Conservation (phyloP, 2,113 vertebrate genomes). For the Eubucco bourcierii region DNA sequence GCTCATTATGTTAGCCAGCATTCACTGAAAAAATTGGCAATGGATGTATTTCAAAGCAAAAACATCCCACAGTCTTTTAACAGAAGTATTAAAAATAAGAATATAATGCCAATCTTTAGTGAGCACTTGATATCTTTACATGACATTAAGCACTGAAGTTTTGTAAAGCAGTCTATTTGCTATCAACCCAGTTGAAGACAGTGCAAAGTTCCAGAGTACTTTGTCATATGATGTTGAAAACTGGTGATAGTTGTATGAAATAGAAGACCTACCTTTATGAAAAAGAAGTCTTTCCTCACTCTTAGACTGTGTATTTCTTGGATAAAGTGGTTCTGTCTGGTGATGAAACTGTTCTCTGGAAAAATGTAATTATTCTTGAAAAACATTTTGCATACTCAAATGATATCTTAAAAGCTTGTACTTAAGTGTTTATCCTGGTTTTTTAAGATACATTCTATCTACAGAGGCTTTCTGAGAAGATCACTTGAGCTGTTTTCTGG, state of each 20-base stretch:
- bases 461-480: conserved; percentile 62
- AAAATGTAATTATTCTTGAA: not conserved
- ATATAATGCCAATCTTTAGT: not conserved
- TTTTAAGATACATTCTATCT: conserved; percentile 57
- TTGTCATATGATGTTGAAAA: not conserved
- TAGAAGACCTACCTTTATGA: rapidly evolving
- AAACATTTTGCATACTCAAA: not conserved
- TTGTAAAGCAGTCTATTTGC: not conserved
- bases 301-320: not conserved
- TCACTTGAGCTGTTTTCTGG: conserved; percentile 40
- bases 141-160: not conserved
- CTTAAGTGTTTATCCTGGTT: conserved; percentile 67
- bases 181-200: not conserved
- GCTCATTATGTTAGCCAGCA: rapidly evolving
- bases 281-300: not conserved
- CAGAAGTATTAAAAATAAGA: not conserved
- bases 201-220: not conserved
- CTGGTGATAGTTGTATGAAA: not conserved
- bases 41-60: not conserved
- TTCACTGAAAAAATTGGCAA: not conserved
- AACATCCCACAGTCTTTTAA: not conserved
- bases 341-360: not conserved
- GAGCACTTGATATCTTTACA: not conserved
- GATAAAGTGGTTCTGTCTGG: not conserved
- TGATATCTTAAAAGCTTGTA: not conserved